Evolutionary conservation across 2,888 invertebrate species (phyloP).

Genomic region (Nomada fucata): DNA sequence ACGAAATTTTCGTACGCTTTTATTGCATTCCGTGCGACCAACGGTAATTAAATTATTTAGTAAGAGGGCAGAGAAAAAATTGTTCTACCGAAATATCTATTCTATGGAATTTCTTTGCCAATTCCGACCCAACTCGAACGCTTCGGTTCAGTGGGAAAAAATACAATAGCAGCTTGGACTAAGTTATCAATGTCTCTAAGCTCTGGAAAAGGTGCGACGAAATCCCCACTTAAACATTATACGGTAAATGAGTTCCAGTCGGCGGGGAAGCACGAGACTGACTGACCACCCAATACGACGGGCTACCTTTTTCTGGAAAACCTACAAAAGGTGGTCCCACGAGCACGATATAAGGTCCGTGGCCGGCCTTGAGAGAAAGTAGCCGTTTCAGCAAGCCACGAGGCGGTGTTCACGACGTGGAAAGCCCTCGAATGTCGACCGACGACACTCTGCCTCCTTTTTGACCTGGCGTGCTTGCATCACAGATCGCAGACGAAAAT

Average conservation of each 20-base stretch:
- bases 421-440: conserved; percentile 15
- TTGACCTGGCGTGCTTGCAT: conserved; percentile 9
- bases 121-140: too few species aligned
- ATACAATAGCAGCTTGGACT: too few species aligned
- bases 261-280: neutral
- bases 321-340: neutral
- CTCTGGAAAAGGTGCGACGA: too few species aligned
- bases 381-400: conserved; percentile 11
- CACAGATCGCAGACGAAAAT: neutral
- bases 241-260: neutral
- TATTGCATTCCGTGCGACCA: too few species aligned
- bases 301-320: conserved; percentile 8
- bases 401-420: conserved; percentile 16
- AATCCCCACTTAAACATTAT: neutral
- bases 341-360: neutral
- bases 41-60: too few species aligned
- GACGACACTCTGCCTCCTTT: neutral
- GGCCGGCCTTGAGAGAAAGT: conserved; percentile 33
- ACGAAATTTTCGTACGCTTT: too few species aligned
- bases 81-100: too few species aligned
- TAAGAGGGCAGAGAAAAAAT: too few species aligned
- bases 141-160: too few species aligned
- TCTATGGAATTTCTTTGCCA: too few species aligned
- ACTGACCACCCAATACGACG: neutral
- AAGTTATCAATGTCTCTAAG: too few species aligned